Conservation (phyloP, 2,113 vertebrate species). For the Gobio gobio region DNA sequence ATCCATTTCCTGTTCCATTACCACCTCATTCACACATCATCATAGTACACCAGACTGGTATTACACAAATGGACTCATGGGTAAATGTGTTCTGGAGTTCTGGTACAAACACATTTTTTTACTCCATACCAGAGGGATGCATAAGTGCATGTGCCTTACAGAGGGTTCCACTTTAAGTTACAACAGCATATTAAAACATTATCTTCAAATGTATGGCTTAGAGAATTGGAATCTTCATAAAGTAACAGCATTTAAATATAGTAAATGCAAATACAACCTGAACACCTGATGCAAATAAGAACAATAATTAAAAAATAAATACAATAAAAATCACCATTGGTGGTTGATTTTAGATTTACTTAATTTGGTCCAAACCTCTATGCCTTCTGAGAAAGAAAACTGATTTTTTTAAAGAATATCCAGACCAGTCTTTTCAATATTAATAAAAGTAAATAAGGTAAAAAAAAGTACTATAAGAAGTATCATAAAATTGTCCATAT, state of each 20-base stretch:
- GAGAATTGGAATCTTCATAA: not conserved
- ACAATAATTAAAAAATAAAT: too few species aligned
- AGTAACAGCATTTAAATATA: not conserved
- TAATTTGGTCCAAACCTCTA: too few species aligned
- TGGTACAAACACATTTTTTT: not conserved
- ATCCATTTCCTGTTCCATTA: constrained; percentile 27
- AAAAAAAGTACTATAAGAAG: not conserved
- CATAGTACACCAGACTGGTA: not conserved
- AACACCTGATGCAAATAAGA: not conserved
- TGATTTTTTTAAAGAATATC: not conserved
- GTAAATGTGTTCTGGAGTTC: not conserved
- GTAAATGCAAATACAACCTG: not conserved
- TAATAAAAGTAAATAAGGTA: not conserved
- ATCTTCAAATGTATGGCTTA: not conserved
- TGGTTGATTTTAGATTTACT: too few species aligned
- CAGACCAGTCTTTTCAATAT: not conserved
- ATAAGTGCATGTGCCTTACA: not conserved
- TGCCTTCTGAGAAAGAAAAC: too few species aligned
- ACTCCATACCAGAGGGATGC: not conserved
- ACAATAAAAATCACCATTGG: too few species aligned
- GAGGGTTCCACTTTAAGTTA: not conserved
- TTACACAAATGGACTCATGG: constrained; percentile 14
- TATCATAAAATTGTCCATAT: not conserved
- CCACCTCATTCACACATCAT: constrained; percentile 24
- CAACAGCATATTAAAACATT: not conserved